Conservation (phyloP, 2,888 invertebrate genomes). For the Cataglyphis rosenhaueri region DNA sequence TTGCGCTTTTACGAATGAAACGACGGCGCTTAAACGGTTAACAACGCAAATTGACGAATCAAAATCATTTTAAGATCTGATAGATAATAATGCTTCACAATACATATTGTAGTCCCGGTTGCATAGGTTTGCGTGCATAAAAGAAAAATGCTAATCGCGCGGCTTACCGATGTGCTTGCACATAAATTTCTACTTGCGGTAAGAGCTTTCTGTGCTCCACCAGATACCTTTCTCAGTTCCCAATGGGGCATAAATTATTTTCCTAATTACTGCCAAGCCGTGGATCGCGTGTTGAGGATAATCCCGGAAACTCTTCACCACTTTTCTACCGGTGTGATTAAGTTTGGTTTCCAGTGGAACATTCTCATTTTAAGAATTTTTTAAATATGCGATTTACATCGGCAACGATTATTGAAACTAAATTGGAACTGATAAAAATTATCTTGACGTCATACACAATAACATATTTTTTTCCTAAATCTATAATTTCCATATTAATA, state of each 20-base stretch:
- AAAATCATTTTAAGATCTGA: conserved; percentile 4
- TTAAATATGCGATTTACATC: background rate
- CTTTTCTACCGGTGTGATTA: conserved; percentile 24
- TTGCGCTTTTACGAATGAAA: background rate
- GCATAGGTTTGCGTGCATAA: background rate
- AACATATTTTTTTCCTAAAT: background rate
- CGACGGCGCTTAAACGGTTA: background rate
- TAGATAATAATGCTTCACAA: conserved; percentile 9
- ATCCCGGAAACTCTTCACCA: conserved; percentile 40
- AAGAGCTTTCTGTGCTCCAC: conserved; percentile 48
- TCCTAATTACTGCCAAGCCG: conserved; percentile 52
- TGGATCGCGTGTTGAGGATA: conserved; percentile 41
- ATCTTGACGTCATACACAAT: background rate
- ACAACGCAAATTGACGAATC: background rate
- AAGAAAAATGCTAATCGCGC: conserved; percentile 42
- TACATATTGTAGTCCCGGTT: background rate
- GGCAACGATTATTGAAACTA: background rate
- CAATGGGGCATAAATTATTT: conserved; percentile 53
- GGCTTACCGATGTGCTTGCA: conserved; percentile 46
- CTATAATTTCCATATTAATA: background rate
- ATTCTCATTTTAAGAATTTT: conserved; percentile 13
- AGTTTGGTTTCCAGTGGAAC: conserved; percentile 25
- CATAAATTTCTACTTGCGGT: conserved; percentile 55
- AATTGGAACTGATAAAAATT: background rate
- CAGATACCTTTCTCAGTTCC: conserved; percentile 44